Evolutionary conservation across 2,888 invertebrate species (phyloP), one percentile per base, ranked within the genome.

Genomic region (Drosophila cognata): DNA sequence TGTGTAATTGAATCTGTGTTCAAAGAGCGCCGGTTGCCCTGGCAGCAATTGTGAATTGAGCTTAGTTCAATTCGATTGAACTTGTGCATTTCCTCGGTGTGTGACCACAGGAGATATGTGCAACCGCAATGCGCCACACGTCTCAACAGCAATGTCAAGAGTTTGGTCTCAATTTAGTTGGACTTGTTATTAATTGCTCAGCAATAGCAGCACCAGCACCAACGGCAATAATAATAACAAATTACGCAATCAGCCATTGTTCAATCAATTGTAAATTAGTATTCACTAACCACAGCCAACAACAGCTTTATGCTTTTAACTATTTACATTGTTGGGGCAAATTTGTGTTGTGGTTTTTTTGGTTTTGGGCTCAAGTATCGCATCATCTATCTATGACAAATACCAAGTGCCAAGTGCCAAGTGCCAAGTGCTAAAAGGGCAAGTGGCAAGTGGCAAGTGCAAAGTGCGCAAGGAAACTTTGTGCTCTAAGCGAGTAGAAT

Each of bases 181-280:
- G 81, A 85, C 87, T 83, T 87, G 82, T 87, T 78, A 85, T 88
- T 88, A 87, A 89, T 88, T 90, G 84, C 65, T 74, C 75, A 74
- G 71, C 69, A 64, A 48, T 16, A 25, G 46, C 46, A 46, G 25
- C 21, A 46, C 10, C n/a, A 36, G 16, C 36, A 18, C 2, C 72
- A 69, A 52, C 56, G 70, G 50, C 72, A 74, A 66, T 6, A 50
- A 29, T n/a, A 51, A 31, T 51, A 51, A 13, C 70, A 68, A 68
- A 72, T 63, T 71, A 69, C 28, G 63, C 73, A 72, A 76, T 76
- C 63, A 43, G 60, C 31, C 73, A 73, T 72, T 74, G 77, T 75
- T 75, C 69, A 82, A 79, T 85, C 80, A 77, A 77, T 77, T 84
- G 76, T 74, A 74, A 71, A 84, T 71, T 68, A 71, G 57, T 68